Base-by-base conservation (phyloP, 2,888 invertebrate species). In the Argyresthia albistria region DNA sequence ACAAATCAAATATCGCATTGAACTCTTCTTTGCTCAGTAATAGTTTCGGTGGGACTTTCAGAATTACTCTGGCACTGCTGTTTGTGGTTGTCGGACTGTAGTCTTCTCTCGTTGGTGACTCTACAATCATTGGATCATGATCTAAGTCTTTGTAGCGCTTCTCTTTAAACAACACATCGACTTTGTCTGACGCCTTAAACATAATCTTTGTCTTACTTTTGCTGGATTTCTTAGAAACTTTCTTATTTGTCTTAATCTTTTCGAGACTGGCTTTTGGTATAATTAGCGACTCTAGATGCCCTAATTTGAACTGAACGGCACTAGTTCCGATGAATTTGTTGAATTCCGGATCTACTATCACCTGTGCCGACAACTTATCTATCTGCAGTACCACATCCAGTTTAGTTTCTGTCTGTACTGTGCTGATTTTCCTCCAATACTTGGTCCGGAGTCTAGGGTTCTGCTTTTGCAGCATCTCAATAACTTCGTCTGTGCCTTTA, bases 291-390 rank as follows among this genome's bases (percentile, higher is more conserved):
- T 73, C 69, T 10, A 84, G 60, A 60, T 83, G 82, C 1, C 84
- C 84, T 11, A 86, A 60, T 55, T 77, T 76, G 50, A 86, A 84
- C 1, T 76, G 69, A 0, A 77, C 78, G 0, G 63, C 54, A 43
- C 35, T 51, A 0, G 58, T 53, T 0, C 64, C 78, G 0, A 86
- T 64, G 0, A 58, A 57, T 52, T 70, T 75, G 43, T 81, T 76
- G 52, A 86, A 86, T 36, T 61, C 60, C 0, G 62, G 60, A 16
- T 67, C 64, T 0, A 68, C 67, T 1, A 86, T 86, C 0, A 86
- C 74, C 63, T 80, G 73, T 0, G 86, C 86, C 0, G 84, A 86
- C 0, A 84, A 58, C 50, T 81, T 83, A 35, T 86, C 86, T 0
- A 86, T 86, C 59, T 86, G 86, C 7, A 86, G 53, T 0, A 81